A percentile compares a stretch with the other conserved stretches of the same genome.
phyloP scores from a whole-genome alignment of 2,888 invertebrate genomes.

The Tineola bisselliella region DNA sequence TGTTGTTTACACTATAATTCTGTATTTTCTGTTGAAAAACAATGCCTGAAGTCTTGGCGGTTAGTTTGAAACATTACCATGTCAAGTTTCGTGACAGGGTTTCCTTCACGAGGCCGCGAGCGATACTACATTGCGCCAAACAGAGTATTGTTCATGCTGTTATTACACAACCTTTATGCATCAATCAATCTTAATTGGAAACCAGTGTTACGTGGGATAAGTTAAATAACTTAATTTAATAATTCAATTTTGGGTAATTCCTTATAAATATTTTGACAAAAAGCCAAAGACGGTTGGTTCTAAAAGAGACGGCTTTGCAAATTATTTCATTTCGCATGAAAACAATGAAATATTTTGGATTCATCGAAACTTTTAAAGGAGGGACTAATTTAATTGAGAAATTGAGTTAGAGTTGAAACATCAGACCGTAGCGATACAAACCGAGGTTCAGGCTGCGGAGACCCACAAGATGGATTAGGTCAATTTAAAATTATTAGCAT shows the following conservation, averaged over 20 bases:
- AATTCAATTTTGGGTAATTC: background rate
- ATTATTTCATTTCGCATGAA: slow-evolving; percentile 17
- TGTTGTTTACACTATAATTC: background rate
- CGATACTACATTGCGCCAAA: slow-evolving; percentile 18
- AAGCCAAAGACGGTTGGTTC: background rate
- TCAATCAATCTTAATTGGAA: background rate
- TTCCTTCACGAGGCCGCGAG: slow-evolving; percentile 21
- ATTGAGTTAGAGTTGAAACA: slow-evolving; percentile 37
- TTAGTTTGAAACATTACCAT: slow-evolving; percentile 41
- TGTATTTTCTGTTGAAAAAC: slow-evolving; percentile 2
- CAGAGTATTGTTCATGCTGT: background rate
- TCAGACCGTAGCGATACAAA: slow-evolving; percentile 35
- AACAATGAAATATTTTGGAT: slow-evolving; percentile 29
- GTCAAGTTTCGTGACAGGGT: slow-evolving; percentile 36
- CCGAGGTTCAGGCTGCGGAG: slow-evolving; percentile 23
- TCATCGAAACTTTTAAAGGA: slow-evolving; percentile 31
- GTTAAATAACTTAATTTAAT: background rate
- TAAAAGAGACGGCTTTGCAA: background rate
- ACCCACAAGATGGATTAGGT: slow-evolving; percentile 49
- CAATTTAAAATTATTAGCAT: slow-evolving; percentile 57
- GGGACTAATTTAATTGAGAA: slow-evolving; percentile 44
- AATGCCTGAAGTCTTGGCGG: slow-evolving; percentile 7
- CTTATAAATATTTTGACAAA: background rate
- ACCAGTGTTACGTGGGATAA: background rate
- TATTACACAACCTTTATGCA: background rate